Evolutionary conservation across 1,140 invertebrate species (phyloP), one percentile per base, ranked within the genome.

Genomic region (Dendroctonus valens): DNA sequence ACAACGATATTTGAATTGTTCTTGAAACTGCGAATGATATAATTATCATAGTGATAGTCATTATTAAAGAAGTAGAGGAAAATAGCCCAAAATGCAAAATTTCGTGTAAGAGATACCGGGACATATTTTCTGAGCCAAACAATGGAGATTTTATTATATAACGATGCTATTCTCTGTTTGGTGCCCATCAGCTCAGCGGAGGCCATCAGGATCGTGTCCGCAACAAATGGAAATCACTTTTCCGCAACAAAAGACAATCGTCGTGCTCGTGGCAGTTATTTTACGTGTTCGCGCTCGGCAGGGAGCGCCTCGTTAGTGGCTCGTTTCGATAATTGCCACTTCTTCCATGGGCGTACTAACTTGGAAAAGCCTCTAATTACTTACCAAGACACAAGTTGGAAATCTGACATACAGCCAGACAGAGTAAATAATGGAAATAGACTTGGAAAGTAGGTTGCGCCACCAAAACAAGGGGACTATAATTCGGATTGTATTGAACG

Each of bases 181-280:
- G 39, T 26, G 58, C 44, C 58, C 44, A 59, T 59, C 44, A 38
- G 48, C 59, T 52, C 59, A 61, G 59, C 50, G 48, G 50, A 41
- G 60, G 50, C 60, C 60, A 55, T 53, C 50, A 55, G 51, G 40
- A 52, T 41, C 38, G 48, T 26, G 50, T 63, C 52, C 51, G 40
- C 40, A 60, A 60, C 57, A 54, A 67, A 67, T 67, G 65, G 49
- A 60, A 67, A 67, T 67, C 65, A 67, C 65, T 67, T 67, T 67
- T 60, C 65, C 48, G 58, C 57, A 53, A 67, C 55, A 59, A 59
- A 67, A 67, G 65, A 67, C 57, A 55, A 59, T 60, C 50, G 60
- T 52, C 59, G 63, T 65, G 63, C 38, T 59, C 41, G 53, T 65
- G 63, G 63, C 63, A 57, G 63, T 65, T 65, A 52, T 65, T 65